These are phyloP conservation scores for Diloba caeruleocephala DNA, from an alignment of 2,888 invertebrate species.

Conservation along the genomic window DNA sequence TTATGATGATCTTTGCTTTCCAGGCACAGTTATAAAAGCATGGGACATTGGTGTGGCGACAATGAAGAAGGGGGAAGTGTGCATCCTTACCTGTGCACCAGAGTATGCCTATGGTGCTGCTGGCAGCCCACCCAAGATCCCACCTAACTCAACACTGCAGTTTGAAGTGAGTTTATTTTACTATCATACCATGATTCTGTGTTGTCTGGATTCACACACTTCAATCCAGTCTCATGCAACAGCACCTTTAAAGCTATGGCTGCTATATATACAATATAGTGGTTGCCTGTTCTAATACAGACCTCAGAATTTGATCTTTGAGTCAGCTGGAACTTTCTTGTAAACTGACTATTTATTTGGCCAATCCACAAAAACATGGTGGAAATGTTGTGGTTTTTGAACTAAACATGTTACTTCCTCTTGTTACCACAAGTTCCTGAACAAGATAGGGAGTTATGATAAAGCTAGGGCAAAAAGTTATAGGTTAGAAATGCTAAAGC, in stretches of 20 bases:
- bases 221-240: too few relatives aligned
- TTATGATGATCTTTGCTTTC: not conserved
- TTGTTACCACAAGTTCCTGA: not conserved
- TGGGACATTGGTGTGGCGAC: slow-evolving; percentile 98
- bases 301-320: too few relatives aligned
- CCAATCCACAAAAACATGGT: too few relatives aligned
- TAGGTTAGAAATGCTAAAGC: too few relatives aligned
- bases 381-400: slow-evolving; percentile 8
- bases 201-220: too few relatives aligned
- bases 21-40: slow-evolving; percentile 95
- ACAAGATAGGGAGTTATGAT: too few relatives aligned
- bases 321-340: too few relatives aligned
- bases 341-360: too few relatives aligned
- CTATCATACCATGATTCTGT: not conserved
- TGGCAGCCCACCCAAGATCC: slow-evolving; percentile 96
- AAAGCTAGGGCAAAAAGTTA: too few relatives aligned
- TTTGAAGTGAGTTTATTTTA: slow-evolving; percentile 95
- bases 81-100: slow-evolving; percentile 94
- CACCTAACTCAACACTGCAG: slow-evolving; percentile 95
- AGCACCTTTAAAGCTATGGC: not conserved
- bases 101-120: slow-evolving; percentile 96
- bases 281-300: too few relatives aligned
- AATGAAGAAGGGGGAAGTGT: slow-evolving; percentile 97
- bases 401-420: not conserved
- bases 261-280: too few relatives aligned